phyloP scores from a whole-genome alignment of 1,140 invertebrate species.

The Metaphire vulgaris region DNA sequence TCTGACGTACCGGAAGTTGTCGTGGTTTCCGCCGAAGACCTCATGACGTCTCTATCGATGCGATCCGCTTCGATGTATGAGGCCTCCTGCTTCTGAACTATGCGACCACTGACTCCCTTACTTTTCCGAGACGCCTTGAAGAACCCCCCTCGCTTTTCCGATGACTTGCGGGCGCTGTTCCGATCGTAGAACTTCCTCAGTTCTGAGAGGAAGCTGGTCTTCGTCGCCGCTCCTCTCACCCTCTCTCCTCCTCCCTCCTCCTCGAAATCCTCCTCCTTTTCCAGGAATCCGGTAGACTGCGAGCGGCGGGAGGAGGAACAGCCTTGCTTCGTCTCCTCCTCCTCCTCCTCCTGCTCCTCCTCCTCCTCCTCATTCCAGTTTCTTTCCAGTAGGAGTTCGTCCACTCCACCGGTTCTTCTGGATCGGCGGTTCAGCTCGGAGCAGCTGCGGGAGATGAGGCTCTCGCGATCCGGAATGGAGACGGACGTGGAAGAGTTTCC shows the following conservation, averaged over 20 bases:
- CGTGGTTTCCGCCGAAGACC: neutral
- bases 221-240: neutral
- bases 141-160: neutral
- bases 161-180: neutral
- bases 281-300: neutral
- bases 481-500: neutral
- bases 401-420: no score
- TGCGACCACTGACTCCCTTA: neutral
- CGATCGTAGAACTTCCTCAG: neutral
- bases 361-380: neutral
- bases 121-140: neutral
- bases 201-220: neutral
- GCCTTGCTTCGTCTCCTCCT: neutral
- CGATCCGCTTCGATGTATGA: neutral
- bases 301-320: neutral
- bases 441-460: neutral
- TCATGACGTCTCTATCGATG: neutral
- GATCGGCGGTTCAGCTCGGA: neutral
- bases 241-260: neutral
- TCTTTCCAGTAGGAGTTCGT: neutral
- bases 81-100: neutral
- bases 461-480: neutral
- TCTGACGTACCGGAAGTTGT: neutral
- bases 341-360: neutral
- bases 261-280: neutral